These are phyloP conservation scores for Rhynchotus rufescens DNA, from an alignment of 2,797 vertebrate genomes.

Conservation along the genomic window DNA sequence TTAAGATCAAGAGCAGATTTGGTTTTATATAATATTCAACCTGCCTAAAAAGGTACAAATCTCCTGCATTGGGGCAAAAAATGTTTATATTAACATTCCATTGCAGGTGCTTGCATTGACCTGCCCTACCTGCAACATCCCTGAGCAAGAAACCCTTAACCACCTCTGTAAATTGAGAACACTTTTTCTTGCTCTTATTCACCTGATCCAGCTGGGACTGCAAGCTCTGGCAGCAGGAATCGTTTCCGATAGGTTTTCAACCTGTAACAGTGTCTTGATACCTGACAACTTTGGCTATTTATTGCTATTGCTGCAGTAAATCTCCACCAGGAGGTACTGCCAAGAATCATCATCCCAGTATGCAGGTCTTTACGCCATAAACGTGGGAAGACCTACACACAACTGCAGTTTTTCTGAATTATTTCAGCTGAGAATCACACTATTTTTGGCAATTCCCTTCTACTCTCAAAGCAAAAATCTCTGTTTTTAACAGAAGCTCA, in stretches of 20 bases:
- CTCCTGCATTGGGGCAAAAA: not conserved
- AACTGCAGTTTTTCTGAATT: not conserved
- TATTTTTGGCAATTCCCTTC: slow-evolving; percentile 12
- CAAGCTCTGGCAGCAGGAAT: not conserved
- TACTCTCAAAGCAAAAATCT: not conserved
- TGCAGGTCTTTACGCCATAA: not conserved
- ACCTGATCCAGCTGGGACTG: not conserved
- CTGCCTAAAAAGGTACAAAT: not conserved
- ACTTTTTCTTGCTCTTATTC: not conserved
- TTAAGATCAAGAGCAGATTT: not conserved
- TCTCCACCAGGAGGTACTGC: not conserved
- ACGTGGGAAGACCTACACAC: slow-evolving; percentile 17
- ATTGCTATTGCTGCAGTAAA: not conserved
- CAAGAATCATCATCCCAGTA: not conserved
- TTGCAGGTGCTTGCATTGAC: not conserved
- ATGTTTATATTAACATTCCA: not conserved
- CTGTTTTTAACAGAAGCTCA: slow-evolving; percentile 19
- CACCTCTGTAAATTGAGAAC: too few relatives aligned
- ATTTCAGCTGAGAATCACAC: not conserved
- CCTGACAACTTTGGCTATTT: not conserved
- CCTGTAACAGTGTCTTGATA: not conserved
- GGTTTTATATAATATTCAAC: not conserved
- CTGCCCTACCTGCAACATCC: not conserved
- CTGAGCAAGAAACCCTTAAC: not conserved
- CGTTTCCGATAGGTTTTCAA: not conserved